Conservation (phyloP, 2,113 vertebrate genomes). For the Scophthalmus maximus region DNA sequence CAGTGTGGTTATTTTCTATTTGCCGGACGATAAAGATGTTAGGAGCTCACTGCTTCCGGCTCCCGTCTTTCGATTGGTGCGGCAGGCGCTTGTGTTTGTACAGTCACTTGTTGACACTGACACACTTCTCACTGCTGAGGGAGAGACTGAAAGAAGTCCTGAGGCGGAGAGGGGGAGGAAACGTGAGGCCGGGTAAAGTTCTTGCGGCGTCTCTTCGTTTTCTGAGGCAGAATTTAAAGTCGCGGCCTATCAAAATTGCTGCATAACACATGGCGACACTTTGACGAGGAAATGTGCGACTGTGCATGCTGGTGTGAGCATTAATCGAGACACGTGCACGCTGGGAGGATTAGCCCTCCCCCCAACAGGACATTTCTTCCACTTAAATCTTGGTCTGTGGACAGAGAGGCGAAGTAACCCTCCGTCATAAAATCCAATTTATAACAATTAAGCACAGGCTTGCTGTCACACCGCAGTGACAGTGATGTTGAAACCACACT, state of each 20-base stretch:
- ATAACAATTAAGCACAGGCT: constrained; percentile 53
- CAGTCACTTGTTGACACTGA: constrained; percentile 33
- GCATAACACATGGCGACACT: not conserved
- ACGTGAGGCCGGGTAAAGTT: not conserved
- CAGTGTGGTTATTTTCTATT: not conserved
- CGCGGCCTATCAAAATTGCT: not conserved
- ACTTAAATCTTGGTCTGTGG: constrained; percentile 36
- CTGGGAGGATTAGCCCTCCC: constrained; percentile 17
- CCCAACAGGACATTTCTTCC: constrained; percentile 37
- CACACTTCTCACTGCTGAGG: constrained; percentile 13
- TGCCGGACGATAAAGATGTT: not conserved
- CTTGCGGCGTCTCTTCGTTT: not conserved
- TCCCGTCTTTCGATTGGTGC: not conserved
- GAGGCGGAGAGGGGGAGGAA: not conserved
- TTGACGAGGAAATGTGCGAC: constrained; percentile 10
- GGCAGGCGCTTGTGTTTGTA: constrained; percentile 18
- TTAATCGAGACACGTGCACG: constrained; percentile 17
- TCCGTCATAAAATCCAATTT: constrained; percentile 42
- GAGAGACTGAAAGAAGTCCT: not conserved
- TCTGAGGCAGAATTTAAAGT: not conserved
- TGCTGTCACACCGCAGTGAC: constrained; percentile 34
- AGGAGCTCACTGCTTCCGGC: not conserved
- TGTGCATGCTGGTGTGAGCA: constrained; percentile 17
- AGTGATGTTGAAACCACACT: constrained; percentile 36
- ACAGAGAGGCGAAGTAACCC: constrained; percentile 7